Percentiles rank a stretch among this genome's conserved stretches.
Conservation (phyloP, 2,888 invertebrate species). For the Sinodicranocentrus sp. region DNA sequence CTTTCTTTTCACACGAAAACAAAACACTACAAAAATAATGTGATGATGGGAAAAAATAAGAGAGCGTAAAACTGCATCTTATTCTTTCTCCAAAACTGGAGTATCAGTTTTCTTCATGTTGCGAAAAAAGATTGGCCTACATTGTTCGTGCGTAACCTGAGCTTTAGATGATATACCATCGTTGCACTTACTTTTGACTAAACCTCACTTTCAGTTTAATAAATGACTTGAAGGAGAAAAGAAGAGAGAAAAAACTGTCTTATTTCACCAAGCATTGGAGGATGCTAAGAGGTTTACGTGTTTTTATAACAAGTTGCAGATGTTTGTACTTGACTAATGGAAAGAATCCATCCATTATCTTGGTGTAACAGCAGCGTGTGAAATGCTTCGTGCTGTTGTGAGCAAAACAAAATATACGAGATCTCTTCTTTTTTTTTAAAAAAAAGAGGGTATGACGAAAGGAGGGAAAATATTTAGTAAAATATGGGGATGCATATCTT, state of each 20-base stretch:
- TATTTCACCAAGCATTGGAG: conserved; percentile 53
- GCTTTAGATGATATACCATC: conserved; percentile 25
- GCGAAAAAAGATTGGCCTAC: conserved; percentile 43
- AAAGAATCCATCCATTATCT: conserved; percentile 62
- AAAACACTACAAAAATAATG: not conserved
- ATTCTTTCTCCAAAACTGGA: conserved; percentile 24
- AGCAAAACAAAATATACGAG: no score
- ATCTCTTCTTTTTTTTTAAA: not conserved
- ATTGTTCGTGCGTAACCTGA: conserved; percentile 57
- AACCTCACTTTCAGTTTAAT: conserved; percentile 59
- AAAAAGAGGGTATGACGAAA: not conserved
- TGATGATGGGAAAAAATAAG: conserved; percentile 5
- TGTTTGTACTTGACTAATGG: conserved; percentile 70
- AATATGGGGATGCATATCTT: no score
- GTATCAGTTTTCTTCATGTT: conserved; percentile 58
- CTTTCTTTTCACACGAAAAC: not conserved
- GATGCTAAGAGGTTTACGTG: conserved; percentile 68
- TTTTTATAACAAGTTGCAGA: conserved; percentile 65
- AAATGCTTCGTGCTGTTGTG: no score
- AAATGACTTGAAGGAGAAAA: conserved; percentile 48
- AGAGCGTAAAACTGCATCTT: conserved; percentile 39
- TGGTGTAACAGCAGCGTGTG: conserved; percentile 1
- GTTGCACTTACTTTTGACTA: conserved; percentile 12
- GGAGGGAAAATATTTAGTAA: not conserved
- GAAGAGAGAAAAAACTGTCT: conserved; percentile 58